Evolutionary conservation across 2,797 vertebrate genomes (phyloP), one percentile per base, ranked within the genome.

Genomic region (Melanitta fusca): DNA sequence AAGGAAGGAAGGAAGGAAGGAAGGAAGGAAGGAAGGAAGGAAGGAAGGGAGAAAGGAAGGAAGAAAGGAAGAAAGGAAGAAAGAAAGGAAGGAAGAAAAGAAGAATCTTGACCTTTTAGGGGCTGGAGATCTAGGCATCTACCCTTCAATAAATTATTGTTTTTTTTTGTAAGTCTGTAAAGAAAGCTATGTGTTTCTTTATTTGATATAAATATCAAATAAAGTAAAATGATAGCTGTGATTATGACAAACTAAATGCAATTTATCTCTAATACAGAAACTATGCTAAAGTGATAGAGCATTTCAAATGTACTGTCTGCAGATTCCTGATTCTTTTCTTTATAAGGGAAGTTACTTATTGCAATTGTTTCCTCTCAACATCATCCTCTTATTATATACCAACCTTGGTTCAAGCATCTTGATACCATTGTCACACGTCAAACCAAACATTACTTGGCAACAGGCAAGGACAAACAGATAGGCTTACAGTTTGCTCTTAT

Each of bases 391-490:
- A 80, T 95, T 96, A 82, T 87, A 90, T 34, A 85, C 84, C 60
- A 90, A 45, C 62, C 79, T 96, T 93, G 60, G 64, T 93, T 79
- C 54, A 93, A 89, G 82, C 41, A 83, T 85, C 71, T 96, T 93
- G 80, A 95, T 93, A 88, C 80, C 88, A 89, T 89, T 95, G 85
- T 93, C 88, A 19, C 72, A 57, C 53, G 19, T 89, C 89, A 93
- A 86, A 89, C 82, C 69, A 77, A 91, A 80, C 91, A 97, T 95
- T 97, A 75, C 91, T 93, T 96, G 93, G 95, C 96, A 96, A 94
- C 91, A 91, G 81, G 64, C 97, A 98, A 98, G 97, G 97, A 95
- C 98, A 98, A 97, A 97, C 84, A 97, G 97, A 98, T 98, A 97
- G 95, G 91, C 93, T 98, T 98, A 97, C 97, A 95, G 92, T 93